Percentiles rank a stretch among this genome's conserved stretches.
Conservation (phyloP, 53 echinoderm and acorn worm species). For the Paelopatides confundens region DNA sequence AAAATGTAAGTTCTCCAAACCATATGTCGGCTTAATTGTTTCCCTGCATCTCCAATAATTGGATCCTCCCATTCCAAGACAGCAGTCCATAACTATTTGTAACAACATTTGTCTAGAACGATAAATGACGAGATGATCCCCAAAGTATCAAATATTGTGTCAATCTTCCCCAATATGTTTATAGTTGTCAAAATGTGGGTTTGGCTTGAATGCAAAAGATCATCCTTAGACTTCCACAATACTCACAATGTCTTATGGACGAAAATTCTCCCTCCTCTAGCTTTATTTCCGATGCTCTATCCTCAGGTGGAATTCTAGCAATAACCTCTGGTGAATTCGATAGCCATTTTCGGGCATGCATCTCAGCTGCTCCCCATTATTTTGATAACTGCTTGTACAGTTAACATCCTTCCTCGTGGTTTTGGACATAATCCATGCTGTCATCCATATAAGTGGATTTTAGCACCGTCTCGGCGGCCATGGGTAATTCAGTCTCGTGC, state of each 20-base stretch:
- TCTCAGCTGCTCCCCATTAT: neutral
- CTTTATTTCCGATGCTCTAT: neutral
- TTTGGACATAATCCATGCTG: constrained; percentile 13
- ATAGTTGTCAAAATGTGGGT: neutral
- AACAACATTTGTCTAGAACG: neutral
- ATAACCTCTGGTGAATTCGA: neutral
- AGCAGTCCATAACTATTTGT: neutral
- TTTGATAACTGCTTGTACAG: neutral
- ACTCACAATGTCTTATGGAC: neutral
- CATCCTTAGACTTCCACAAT: neutral
- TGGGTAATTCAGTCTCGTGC: neutral
- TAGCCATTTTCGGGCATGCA: neutral
- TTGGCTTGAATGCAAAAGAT: neutral
- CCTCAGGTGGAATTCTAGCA: neutral
- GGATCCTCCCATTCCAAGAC: constrained; percentile 16
- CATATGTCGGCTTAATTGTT: neutral
- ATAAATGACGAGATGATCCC: constrained; percentile 20
- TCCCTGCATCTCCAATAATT: neutral
- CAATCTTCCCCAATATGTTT: neutral
- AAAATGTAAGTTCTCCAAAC: neutral
- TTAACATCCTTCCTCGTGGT: neutral
- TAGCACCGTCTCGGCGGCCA: neutral
- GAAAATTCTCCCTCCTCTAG: neutral
- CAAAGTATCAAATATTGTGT: neutral
- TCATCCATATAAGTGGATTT: constrained; percentile 29